A percentile compares a stretch with the other conserved stretches of the same genome.
These are phyloP conservation scores for Centropyge bicolor DNA, from an alignment of 2,797 vertebrate species.

Conservation along the genomic window DNA sequence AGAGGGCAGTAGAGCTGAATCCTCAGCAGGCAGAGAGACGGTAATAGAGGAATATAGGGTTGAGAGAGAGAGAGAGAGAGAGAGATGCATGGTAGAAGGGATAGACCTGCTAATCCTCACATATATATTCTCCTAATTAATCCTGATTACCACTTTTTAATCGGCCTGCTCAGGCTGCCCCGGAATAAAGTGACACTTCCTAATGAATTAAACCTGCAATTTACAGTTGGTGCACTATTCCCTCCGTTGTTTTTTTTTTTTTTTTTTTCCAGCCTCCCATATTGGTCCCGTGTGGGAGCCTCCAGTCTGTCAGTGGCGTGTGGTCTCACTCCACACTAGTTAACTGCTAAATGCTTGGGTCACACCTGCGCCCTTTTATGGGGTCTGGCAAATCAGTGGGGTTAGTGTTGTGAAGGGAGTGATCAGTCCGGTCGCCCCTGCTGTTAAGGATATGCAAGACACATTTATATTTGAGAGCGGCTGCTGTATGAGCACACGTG, in stretches of 20 bases:
- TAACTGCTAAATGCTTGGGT: constrained; percentile 80
- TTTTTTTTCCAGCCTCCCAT: constrained; percentile 40
- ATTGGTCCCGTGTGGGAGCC: constrained; percentile 69
- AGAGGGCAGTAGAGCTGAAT: constrained; percentile 48
- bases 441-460: constrained; percentile 50
- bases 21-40: constrained; percentile 33
- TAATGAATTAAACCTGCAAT: constrained; percentile 85
- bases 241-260: constrained; percentile 43
- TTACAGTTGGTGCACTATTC: constrained; percentile 74
- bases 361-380: constrained; percentile 83
- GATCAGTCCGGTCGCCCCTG: constrained; percentile 53
- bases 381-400: constrained; percentile 75
- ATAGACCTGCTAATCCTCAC: constrained; percentile 84
- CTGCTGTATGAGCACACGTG: neutral
- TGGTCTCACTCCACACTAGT: constrained; percentile 79
- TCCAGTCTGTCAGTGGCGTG: constrained; percentile 76
- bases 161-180: constrained; percentile 79
- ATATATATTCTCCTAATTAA: constrained; percentile 87
- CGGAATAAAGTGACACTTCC: constrained; percentile 86
- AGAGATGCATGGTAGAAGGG: constrained; percentile 58
- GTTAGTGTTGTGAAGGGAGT: constrained; percentile 64
- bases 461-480: constrained; percentile 25
- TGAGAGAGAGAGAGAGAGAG: constrained; percentile 28
- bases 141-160: constrained; percentile 87
- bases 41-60: constrained; percentile 41